phyloP scores from a whole-genome alignment of 2,888 invertebrate genomes.

The Ctena decussata region DNA sequence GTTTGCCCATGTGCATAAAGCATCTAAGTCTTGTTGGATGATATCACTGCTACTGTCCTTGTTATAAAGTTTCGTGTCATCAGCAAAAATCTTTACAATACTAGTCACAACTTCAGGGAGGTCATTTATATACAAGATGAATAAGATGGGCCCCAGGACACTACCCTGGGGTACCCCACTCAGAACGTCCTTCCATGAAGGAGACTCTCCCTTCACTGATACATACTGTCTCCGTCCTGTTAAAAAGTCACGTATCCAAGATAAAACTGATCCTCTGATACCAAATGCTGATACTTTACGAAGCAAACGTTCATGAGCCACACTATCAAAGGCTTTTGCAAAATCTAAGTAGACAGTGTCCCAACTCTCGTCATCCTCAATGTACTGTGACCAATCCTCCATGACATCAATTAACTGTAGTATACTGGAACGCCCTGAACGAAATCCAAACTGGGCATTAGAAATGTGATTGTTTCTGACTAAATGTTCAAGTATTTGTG shows the following conservation, averaged over 20 bases:
- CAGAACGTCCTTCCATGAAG: background rate
- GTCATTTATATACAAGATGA: background rate
- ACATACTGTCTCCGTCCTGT: conserved; percentile 2
- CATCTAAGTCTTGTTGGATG: too few relatives aligned
- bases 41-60: background rate
- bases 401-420: too few relatives aligned
- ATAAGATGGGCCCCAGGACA: conserved; percentile 2
- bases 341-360: background rate
- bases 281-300: too few relatives aligned
- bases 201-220: conserved; percentile 2
- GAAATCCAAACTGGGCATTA: too few relatives aligned
- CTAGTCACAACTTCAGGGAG: background rate
- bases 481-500: too few relatives aligned
- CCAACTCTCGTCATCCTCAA: background rate
- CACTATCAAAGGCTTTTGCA: too few relatives aligned
- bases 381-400: background rate
- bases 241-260: background rate
- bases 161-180: conserved; percentile 2
- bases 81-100: conserved; percentile 1
- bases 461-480: too few relatives aligned
- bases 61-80: background rate
- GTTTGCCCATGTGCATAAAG: too few relatives aligned
- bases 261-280: too few relatives aligned
- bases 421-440: too few relatives aligned
- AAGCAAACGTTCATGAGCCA: too few relatives aligned